phyloP scores from a whole-genome alignment of 2,797 vertebrate species.

The Silurus lanzhouensis region DNA sequence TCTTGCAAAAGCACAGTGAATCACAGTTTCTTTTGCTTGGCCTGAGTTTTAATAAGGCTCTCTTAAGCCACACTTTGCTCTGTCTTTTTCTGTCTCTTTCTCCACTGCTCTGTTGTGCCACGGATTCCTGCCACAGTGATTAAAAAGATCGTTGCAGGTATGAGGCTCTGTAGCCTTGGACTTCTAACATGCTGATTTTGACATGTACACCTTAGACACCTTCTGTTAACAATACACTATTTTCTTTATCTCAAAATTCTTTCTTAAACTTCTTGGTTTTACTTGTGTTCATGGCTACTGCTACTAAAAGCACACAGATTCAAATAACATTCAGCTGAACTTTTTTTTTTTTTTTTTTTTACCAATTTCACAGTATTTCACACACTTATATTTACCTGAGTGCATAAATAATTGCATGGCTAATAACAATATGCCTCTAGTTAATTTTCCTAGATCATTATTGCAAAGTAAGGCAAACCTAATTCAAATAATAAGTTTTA shows the following conservation, averaged over 20 bases:
- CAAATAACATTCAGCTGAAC: neutral
- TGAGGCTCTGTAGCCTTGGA: constrained; percentile 59
- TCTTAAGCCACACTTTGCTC: constrained; percentile 57
- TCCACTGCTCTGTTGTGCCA: constrained; percentile 49
- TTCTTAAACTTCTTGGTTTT: constrained; percentile 1
- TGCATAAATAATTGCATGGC: neutral
- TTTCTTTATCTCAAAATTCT: neutral
- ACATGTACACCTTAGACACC: constrained; percentile 46
- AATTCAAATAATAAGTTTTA: neutral
- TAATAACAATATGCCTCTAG: neutral
- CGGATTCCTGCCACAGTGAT: constrained; percentile 78
- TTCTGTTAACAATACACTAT: constrained; percentile 49
- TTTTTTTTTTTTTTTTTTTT: neutral
- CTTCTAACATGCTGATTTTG: constrained; percentile 26
- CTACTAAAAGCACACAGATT: neutral
- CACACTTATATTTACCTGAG: neutral
- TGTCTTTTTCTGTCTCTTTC: constrained; percentile 60
- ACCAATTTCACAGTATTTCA: neutral
- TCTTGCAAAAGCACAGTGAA: constrained; percentile 30
- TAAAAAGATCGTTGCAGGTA: constrained; percentile 86
- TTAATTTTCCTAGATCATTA: neutral
- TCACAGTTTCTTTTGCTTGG: constrained; percentile 51
- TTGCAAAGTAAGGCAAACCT: neutral
- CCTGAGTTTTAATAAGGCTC: constrained; percentile 55
- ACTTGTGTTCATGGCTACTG: neutral